phyloP scores from a whole-genome alignment of 2,888 invertebrate genomes.

The Calameuta idolon region DNA sequence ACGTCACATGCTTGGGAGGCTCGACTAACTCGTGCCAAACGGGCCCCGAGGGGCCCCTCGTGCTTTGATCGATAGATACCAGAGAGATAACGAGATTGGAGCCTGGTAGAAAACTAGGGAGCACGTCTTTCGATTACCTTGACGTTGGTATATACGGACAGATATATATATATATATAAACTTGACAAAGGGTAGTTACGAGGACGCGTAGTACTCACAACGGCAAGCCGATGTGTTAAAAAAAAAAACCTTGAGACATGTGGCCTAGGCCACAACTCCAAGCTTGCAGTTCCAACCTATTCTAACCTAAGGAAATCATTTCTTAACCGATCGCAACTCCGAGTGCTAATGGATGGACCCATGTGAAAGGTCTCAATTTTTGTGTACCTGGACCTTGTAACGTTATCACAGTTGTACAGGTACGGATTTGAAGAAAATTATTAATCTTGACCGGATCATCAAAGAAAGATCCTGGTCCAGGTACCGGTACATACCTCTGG shows the following conservation, averaged over 20 bases:
- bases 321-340: too few species aligned
- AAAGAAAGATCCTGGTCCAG: not conserved
- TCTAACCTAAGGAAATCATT: too few species aligned
- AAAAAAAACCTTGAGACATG: too few species aligned
- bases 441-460: not conserved
- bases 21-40: constrained; percentile 10
- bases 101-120: not conserved
- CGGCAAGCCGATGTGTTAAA: too few species aligned
- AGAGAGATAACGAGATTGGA: constrained; percentile 2
- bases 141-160: not conserved
- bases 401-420: not conserved
- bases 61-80: constrained; percentile 8
- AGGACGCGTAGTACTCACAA: too few species aligned
- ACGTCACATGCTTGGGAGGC: constrained; percentile 2
- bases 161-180: too few species aligned
- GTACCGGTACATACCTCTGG: not conserved
- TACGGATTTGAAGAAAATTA: not conserved
- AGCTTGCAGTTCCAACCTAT: too few species aligned
- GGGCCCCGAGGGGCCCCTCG: constrained; percentile 7
- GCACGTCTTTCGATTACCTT: not conserved
- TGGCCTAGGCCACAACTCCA: too few species aligned
- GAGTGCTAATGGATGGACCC: not conserved
- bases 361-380: not conserved
- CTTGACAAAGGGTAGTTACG: too few species aligned
- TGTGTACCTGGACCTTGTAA: not conserved